These are phyloP conservation scores for Tetramorium bicarinatum DNA, from an alignment of 2,888 invertebrate species.

Conservation along the genomic window DNA sequence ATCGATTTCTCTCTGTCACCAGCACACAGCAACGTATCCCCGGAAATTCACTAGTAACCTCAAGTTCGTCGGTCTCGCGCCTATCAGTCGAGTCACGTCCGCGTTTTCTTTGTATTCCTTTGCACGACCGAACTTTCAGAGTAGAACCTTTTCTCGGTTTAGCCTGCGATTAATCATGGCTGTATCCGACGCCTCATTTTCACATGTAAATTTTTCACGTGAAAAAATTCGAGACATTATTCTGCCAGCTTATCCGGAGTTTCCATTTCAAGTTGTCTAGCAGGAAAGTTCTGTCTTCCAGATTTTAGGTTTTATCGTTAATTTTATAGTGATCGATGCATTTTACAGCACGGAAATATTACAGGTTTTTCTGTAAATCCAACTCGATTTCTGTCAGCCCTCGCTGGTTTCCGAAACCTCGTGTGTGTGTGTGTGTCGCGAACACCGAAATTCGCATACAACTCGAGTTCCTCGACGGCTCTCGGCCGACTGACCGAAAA, in stretches of 20 bases:
- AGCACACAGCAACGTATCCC: constrained; percentile 9
- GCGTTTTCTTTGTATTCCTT: constrained; percentile 34
- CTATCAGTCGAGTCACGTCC: constrained; percentile 62
- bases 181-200: constrained; percentile 1
- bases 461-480: constrained; percentile 72
- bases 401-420: background rate
- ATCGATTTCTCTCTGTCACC: constrained; percentile 46
- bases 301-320: background rate
- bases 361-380: background rate
- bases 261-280: background rate
- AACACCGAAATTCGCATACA: constrained; percentile 20
- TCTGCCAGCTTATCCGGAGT: background rate
- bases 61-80: constrained; percentile 52
- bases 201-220: constrained; percentile 36
- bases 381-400: constrained; percentile 1
- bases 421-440: constrained; percentile 19
- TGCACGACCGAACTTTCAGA: constrained; percentile 33
- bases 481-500: constrained; percentile 80
- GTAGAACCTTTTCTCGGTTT: constrained; percentile 1
- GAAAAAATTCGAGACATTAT: constrained; percentile 30
- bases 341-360: background rate
- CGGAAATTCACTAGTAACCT: constrained; percentile 20
- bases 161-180: constrained; percentile 38
- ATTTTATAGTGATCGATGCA: background rate
- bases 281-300: background rate